Conservation (phyloP, 2,888 invertebrate genomes). For the Hartigia nigra region DNA sequence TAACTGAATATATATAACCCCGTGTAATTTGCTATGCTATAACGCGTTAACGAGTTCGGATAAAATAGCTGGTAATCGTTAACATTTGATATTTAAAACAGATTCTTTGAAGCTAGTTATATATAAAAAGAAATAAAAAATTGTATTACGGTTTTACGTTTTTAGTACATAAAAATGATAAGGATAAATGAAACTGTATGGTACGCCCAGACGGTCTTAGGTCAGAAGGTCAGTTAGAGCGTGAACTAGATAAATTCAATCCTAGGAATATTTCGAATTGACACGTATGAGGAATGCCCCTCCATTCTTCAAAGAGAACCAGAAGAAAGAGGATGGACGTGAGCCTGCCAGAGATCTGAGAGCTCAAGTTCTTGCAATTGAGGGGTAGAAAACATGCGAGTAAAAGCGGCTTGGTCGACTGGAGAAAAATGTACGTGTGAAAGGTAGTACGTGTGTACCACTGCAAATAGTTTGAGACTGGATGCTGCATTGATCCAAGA, state of each 20-base stretch:
- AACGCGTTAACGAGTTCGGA: neutral
- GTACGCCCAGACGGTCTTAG: neutral
- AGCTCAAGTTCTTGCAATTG: neutral
- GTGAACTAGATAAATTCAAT: neutral
- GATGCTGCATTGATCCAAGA: conserved; percentile 24
- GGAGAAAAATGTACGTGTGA: neutral
- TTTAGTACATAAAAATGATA: neutral
- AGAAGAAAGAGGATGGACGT: neutral
- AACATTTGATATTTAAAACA: neutral
- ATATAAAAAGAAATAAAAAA: neutral
- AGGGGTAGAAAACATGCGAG: neutral
- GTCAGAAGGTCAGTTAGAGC: neutral
- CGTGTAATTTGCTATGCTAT: neutral
- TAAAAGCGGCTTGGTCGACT: neutral
- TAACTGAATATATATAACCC: neutral
- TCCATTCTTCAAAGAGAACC: neutral
- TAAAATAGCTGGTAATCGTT: neutral
- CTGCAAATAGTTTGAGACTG: neutral
- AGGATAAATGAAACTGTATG: neutral
- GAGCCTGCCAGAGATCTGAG: neutral
- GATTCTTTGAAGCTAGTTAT: neutral
- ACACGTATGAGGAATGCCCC: neutral
- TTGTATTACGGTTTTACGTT: neutral
- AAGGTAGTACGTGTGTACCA: neutral
- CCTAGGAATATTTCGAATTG: neutral